Evolutionary conservation across 2,888 invertebrate genomes (phyloP), one percentile per base, ranked within the genome.

Genomic region (Conomelus anceps): DNA sequence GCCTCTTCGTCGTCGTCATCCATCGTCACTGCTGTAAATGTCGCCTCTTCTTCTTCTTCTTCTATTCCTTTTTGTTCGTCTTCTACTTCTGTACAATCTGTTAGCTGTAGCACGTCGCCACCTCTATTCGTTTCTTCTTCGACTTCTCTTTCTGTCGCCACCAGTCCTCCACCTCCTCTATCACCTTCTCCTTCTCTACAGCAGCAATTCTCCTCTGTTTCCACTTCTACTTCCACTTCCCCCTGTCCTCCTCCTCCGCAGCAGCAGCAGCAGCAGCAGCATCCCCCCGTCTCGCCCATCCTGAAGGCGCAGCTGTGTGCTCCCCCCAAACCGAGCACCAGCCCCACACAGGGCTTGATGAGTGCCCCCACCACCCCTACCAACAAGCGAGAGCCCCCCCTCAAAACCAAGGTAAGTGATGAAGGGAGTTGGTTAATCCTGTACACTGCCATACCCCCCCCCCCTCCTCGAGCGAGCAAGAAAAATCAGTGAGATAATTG

Each of bases 271-370:
- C 22, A 22, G 1, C 23, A n/a, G 17, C 22, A 85, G 26, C 24
- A 24, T 17, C 90, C 96, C 91, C 96, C 96, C 86, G 95, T 96
- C 34, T 97, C 97, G 86, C 97, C 97, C 13, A 97, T 97, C 93
- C 94, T 97, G 92, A 97, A 97, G 94, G 97, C 97, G 92, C 97
- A 97, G 93, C 94, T 97, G 92, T 97, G 97, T 92, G 95, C 96
- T 91, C 96, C 96, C 91, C 94, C 95, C 90, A 94, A 95, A 93
- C 94, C 93, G 90, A 92, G 93, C 90, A 92, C 91, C 17, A 26
- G 89, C 26, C 63, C 90, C 24, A 22, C 88, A 22, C 85, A 22
- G n/a, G 26, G 84, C 3, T 84, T 22, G 22, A 20, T 84, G 9
- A 13, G 84, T 17, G 23, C 85, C 20, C 86, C 89, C 29, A 85